Evolutionary conservation across 2,797 vertebrate species (phyloP).

Genomic region (Cynodonichthys magdalenae): DNA sequence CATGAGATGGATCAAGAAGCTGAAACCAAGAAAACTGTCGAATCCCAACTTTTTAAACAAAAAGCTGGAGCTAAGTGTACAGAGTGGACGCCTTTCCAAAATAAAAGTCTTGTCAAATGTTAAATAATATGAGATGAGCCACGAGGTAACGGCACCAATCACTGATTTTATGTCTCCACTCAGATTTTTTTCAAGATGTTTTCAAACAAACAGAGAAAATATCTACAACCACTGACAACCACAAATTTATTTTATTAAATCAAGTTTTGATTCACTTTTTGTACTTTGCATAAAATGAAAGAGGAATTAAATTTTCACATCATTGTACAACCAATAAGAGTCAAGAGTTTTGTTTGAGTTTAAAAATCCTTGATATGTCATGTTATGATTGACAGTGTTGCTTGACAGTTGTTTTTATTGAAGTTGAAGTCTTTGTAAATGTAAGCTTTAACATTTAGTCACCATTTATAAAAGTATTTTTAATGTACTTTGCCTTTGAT

Average conservation of each 20-base stretch:
- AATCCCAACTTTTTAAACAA: background rate
- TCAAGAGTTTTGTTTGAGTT: slow-evolving; percentile 20
- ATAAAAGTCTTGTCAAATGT: slow-evolving; percentile 2
- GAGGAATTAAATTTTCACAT: background rate
- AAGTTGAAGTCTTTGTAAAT: background rate
- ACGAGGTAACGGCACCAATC: background rate
- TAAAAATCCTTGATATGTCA: slow-evolving; percentile 44
- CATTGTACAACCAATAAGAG: slow-evolving; percentile 12
- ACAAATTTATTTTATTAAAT: background rate
- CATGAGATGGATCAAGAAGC: slow-evolving; percentile 48
- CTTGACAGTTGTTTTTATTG: background rate
- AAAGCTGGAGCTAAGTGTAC: background rate
- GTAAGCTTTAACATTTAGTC: background rate
- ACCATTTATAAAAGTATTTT: background rate
- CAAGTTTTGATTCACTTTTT: slow-evolving; percentile 5
- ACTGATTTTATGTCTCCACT: background rate
- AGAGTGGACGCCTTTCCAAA: background rate
- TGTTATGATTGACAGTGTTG: slow-evolving; percentile 30
- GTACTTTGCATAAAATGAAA: slow-evolving; percentile 29
- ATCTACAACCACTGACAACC: background rate
- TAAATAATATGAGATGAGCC: background rate
- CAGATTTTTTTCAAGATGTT: background rate
- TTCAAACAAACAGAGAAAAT: slow-evolving; percentile 15
- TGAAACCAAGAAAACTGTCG: background rate
- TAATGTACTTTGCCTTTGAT: background rate